These are phyloP conservation scores for Chrysocyon brachyurus DNA, from an alignment of 2,797 vertebrate genomes.

Conservation along the genomic window DNA sequence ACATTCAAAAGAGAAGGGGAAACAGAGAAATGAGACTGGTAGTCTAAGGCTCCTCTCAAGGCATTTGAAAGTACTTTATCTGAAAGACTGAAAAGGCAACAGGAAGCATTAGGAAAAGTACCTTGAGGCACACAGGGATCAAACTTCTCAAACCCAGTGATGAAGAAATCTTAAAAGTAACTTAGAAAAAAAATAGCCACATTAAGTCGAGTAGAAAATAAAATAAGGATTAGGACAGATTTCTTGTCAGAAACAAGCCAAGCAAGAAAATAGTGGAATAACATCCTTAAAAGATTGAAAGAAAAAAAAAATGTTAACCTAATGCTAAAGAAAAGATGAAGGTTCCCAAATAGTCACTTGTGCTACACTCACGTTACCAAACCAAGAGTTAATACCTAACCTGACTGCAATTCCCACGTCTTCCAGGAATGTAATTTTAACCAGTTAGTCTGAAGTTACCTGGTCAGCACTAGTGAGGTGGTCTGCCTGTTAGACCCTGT, in stretches of 20 bases:
- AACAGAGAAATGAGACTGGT: background rate
- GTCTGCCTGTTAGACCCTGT: rapidly evolving
- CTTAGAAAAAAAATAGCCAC: background rate
- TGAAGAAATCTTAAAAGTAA: background rate
- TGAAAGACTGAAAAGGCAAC: background rate
- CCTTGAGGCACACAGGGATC: background rate
- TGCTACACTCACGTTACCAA: background rate
- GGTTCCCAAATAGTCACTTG: background rate
- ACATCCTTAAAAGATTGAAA: background rate
- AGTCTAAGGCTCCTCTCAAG: background rate
- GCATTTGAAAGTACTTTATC: background rate
- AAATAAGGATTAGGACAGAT: background rate
- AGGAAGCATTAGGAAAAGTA: background rate
- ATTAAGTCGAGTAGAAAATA: background rate
- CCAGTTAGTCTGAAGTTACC: background rate
- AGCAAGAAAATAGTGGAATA: background rate
- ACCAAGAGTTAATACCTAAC: background rate
- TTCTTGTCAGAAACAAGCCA: background rate
- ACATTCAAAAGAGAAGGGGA: background rate
- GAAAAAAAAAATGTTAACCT: background rate
- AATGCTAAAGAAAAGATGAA: background rate
- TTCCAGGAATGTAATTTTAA: background rate
- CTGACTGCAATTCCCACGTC: background rate
- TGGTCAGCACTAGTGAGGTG: background rate
- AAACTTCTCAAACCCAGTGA: background rate